A percentile compares a stretch with the other conserved stretches of the same genome.
phyloP scores from a whole-genome alignment of 1,140 invertebrate genomes.

The Leptopilina boulardi region DNA sequence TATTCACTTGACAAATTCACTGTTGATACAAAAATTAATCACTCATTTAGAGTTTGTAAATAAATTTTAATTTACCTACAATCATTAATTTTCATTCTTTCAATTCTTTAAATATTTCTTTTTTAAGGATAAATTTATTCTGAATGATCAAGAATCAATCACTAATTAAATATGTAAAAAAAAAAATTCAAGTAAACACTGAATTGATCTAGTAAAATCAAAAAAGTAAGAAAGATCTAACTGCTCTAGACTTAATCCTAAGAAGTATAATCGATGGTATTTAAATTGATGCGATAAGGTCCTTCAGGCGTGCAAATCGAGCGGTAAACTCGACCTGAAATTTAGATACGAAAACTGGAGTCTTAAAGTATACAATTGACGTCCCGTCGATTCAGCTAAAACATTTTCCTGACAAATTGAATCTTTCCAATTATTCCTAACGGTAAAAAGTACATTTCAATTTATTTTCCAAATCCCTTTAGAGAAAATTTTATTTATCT shows the following conservation, averaged over 20 bases:
- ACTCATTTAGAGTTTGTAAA: neutral
- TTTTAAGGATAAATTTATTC: too few species aligned
- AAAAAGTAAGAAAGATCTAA: constrained; percentile 47
- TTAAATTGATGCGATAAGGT: constrained; percentile 58
- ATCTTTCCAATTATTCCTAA: neutral
- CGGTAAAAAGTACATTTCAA: neutral
- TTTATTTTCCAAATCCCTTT: neutral
- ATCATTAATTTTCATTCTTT: neutral
- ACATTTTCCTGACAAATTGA: neutral
- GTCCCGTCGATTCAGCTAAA: neutral
- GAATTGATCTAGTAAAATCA: too few species aligned
- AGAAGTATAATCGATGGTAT: constrained; percentile 58
- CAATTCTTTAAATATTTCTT: too few species aligned
- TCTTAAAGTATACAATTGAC: constrained; percentile 50
- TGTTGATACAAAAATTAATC: neutral
- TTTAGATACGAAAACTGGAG: constrained; percentile 51
- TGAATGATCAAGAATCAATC: too few species aligned
- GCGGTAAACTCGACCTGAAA: constrained; percentile 54
- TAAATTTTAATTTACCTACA: neutral
- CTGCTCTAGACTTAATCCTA: constrained; percentile 57
- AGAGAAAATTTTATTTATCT: neutral
- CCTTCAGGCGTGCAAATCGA: constrained; percentile 57
- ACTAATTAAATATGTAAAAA: too few species aligned
- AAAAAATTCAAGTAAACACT: too few species aligned
- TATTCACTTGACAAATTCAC: neutral